Evolutionary conservation across 2,797 vertebrate species (phyloP).

Genomic region (Pristis pectinata): DNA sequence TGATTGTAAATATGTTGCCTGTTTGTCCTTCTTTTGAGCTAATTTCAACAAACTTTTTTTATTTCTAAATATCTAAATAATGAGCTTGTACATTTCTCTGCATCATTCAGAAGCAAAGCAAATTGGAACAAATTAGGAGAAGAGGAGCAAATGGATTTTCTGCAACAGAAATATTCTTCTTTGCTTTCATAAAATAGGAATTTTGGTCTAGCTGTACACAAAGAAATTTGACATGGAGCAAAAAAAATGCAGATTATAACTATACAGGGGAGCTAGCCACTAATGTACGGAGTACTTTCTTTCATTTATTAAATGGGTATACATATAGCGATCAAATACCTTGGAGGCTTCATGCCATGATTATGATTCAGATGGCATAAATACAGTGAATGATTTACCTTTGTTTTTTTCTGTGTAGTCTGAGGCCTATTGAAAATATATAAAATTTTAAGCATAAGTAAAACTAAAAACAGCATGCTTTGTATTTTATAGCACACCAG

Average conservation of each 20-base stretch:
- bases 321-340: background rate
- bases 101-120: background rate
- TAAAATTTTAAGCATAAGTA: background rate
- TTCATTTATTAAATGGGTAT: background rate
- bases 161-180: background rate
- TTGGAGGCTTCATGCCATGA: background rate
- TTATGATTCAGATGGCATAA: background rate
- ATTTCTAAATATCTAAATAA: background rate
- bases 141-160: background rate
- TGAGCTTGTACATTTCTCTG: background rate
- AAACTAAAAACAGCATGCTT: background rate
- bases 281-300: background rate
- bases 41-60: background rate
- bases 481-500: background rate
- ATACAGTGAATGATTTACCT: background rate
- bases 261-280: background rate
- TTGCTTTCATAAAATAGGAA: background rate
- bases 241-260: background rate
- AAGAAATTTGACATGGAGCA: background rate
- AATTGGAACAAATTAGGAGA: background rate
- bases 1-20: background rate
- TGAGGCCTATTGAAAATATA: background rate
- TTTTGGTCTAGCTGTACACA: background rate
- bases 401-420: background rate
- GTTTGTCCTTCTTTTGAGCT: background rate